A percentile compares a stretch with the other conserved stretches of the same genome.
Evolutionary conservation across 2,113 vertebrate species (phyloP).

Genomic region (Phaethon lepturus): DNA sequence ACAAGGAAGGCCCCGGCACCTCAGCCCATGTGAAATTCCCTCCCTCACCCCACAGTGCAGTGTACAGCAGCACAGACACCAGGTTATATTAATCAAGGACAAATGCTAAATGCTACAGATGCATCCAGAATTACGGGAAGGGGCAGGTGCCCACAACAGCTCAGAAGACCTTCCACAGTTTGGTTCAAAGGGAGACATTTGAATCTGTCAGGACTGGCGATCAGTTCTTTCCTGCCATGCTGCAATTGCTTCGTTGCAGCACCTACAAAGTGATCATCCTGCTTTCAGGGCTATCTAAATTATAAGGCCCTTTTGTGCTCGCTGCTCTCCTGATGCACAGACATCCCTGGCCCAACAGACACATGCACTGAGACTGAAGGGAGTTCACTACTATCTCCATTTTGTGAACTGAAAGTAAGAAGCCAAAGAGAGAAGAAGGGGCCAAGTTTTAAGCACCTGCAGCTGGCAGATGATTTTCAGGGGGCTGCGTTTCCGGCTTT

Average conservation of each 20-base stretch:
- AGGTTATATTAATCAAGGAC: background rate
- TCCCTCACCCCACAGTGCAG: background rate
- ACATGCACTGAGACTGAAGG: accelerated
- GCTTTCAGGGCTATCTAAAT: background rate
- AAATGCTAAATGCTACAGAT: background rate
- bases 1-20: background rate
- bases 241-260: background rate
- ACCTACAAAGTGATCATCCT: accelerated
- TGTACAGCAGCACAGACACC: background rate
- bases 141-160: background rate
- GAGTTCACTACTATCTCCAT: background rate
- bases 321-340: background rate
- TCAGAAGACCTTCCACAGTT: background rate
- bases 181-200: background rate
- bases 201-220: background rate
- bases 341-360: background rate
- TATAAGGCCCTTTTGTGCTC: background rate
- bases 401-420: background rate
- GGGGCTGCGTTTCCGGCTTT: background rate
- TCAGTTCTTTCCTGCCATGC: accelerated
- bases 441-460: background rate
- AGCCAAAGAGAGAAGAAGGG: background rate
- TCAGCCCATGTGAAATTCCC: background rate
- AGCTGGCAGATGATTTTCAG: background rate
- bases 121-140: accelerated